Base-by-base conservation (phyloP, 2,797 vertebrate genomes). In the Anas acuta region DNA sequence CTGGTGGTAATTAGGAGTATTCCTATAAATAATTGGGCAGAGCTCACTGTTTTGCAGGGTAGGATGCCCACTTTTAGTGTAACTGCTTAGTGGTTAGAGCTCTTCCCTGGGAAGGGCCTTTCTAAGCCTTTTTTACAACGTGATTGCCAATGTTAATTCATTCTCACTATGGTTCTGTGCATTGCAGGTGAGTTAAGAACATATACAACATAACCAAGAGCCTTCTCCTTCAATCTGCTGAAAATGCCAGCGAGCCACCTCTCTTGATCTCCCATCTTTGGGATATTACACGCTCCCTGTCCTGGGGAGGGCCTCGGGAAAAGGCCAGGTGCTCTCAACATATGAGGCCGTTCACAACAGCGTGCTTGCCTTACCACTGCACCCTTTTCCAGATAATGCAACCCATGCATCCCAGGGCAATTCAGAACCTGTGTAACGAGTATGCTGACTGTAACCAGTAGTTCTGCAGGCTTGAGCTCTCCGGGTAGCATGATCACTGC, bases 361-460 rank as follows among this genome's bases (percentile, higher is more conserved):
- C 20, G n/a, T 73, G 23, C 43, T 69, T 81, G 43, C 88, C 67
- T 74, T 84, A 49, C 77, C 20, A 1, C 90, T 93, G 86, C 90
- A 22, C 84, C 93, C 87, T 90, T 72, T 94, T 45, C 35, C 78
- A 93, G 90, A 51, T 94, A 95, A 43, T 32, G 71, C 86, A 93
- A 79, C 56, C 67, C 0, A 1, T 53, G 75, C 62, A 25, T 96
- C 95, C 94, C 90, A 95, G 89, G 87, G 92, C 93, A 1, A 78
- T 85, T 43, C 84, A 92, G 90, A 97, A 97, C 96, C 91, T 86
- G 95, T 93, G 73, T 2, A 77, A 84, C 95, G 19, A 76, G 95
- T 95, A 86, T 49, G 75, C 15, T 26, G 72, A 78, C 84, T 53
- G 53, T 57, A 92, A 81, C 77, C 0, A 0, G 84, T 70, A 23